A percentile compares a stretch with the other conserved stretches of the same genome.
Conservation (phyloP, 2,888 invertebrate species). For the Microplitis manilae region DNA sequence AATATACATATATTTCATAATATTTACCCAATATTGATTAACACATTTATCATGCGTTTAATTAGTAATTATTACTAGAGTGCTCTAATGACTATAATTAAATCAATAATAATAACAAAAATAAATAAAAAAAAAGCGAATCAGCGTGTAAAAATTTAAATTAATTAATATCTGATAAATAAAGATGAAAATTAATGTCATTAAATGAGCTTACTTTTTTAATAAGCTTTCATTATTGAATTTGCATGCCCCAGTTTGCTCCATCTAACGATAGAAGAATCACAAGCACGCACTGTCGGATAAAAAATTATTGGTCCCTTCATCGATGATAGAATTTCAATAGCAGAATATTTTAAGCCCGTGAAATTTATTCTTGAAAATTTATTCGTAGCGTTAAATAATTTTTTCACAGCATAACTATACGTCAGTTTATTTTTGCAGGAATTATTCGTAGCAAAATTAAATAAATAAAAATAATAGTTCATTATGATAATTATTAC, state of each 20-base stretch:
- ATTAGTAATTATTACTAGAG: background rate
- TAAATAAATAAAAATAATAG: slow-evolving; percentile 12
- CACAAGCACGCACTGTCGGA: slow-evolving; percentile 21
- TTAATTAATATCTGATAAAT: background rate
- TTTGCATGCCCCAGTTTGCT: slow-evolving; percentile 36
- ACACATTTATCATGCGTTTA: background rate
- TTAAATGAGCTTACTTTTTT: slow-evolving; percentile 31
- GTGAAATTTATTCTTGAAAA: background rate
- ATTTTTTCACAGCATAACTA: background rate
- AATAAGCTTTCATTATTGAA: slow-evolving; percentile 35
- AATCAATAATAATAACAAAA: background rate
- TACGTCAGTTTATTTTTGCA: background rate
- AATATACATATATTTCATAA: background rate
- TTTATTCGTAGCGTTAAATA: background rate
- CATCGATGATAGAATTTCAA: slow-evolving; percentile 12
- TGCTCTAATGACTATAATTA: background rate
- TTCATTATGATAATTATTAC: slow-evolving; percentile 9
- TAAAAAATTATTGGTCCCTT: slow-evolving; percentile 23
- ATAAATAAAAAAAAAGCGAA: background rate
- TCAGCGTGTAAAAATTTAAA: background rate
- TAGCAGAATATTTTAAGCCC: background rate
- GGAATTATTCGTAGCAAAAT: background rate
- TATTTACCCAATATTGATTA: background rate
- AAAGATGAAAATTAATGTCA: background rate
- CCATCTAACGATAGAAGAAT: slow-evolving; percentile 37